Conservation (phyloP, 2,113 vertebrate species). For the Emydura subglobosa region DNA sequence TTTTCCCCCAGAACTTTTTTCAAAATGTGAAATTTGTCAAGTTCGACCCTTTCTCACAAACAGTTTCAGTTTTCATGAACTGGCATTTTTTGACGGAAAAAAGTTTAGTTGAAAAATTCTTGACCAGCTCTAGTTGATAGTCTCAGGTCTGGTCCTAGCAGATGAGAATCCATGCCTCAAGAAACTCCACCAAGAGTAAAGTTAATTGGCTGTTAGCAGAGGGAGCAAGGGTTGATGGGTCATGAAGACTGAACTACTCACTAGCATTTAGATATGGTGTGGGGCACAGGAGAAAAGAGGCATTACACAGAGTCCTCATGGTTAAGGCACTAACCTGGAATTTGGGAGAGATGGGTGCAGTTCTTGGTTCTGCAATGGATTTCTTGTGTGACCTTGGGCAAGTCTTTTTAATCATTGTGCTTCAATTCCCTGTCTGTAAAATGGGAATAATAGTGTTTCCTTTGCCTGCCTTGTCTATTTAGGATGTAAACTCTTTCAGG, state of each 20-base stretch:
- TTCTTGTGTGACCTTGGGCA: background rate
- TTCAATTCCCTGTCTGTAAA: background rate
- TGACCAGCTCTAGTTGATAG: background rate
- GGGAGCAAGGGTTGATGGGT: background rate
- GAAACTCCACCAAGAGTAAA: background rate
- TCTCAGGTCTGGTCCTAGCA: background rate
- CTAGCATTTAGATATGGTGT: background rate
- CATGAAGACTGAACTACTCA: background rate
- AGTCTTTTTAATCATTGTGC: background rate
- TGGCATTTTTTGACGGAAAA: background rate
- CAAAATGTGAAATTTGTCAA: background rate
- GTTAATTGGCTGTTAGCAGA: background rate
- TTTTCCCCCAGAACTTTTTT: background rate
- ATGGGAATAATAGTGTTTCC: background rate
- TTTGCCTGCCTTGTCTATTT: background rate
- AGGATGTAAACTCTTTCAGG: background rate
- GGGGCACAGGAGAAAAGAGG: background rate
- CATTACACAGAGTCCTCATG: background rate
- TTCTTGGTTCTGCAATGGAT: background rate
- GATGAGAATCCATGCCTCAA: background rate
- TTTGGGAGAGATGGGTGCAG: background rate
- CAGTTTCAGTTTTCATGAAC: background rate
- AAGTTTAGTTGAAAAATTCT: background rate
- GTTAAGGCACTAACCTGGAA: background rate
- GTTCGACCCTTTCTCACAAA: background rate